phyloP scores from a whole-genome alignment of 2,113 vertebrate genomes.

The Ciconia maguari region DNA sequence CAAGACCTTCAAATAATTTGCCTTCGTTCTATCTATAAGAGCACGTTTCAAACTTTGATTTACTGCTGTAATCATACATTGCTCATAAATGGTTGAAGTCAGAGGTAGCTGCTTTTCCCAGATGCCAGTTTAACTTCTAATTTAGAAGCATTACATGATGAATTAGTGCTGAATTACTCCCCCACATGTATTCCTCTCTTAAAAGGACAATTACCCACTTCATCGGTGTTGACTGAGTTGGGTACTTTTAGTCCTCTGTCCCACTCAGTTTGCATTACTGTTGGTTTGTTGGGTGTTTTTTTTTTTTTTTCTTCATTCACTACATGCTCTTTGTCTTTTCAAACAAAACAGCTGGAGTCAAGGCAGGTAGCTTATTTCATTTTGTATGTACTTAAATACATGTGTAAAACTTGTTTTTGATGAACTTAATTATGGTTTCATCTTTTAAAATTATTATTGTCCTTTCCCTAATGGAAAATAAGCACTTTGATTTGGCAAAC shows the following conservation, averaged over 20 bases:
- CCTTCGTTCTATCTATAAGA: background rate
- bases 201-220: background rate
- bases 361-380: background rate
- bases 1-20: background rate
- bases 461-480: background rate
- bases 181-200: background rate
- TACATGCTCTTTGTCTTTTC: background rate
- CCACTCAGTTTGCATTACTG: background rate
- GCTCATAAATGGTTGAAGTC: background rate
- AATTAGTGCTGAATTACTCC: background rate
- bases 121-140: background rate
- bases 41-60: background rate
- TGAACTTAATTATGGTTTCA: background rate
- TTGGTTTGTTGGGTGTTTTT: too few relatives aligned
- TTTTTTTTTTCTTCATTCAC: background rate
- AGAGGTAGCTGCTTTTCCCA: background rate
- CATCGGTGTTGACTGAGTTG: background rate
- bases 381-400: background rate
- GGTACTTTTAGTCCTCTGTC: background rate
- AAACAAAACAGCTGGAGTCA: background rate
- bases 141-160: background rate
- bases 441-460: background rate
- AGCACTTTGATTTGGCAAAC: background rate
- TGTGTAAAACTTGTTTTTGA: background rate
- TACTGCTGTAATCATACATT: background rate